Evolutionary conservation across 2,888 invertebrate species (phyloP).

Genomic region (Xestia c-nigrum): DNA sequence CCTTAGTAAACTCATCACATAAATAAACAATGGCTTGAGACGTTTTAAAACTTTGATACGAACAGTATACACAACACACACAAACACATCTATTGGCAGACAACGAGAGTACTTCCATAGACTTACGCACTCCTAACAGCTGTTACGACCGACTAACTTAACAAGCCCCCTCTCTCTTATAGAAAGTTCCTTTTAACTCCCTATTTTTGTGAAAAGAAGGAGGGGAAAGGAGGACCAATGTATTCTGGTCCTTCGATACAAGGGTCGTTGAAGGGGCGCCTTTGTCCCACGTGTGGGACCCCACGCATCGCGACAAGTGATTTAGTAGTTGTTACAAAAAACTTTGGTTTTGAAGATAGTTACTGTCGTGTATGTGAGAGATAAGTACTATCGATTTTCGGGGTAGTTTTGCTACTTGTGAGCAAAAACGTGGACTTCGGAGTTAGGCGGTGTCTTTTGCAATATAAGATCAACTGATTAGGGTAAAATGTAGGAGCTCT

Average conservation of each 20-base stretch:
- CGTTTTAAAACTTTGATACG: slow-evolving; percentile 69
- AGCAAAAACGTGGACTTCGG: slow-evolving; percentile 8
- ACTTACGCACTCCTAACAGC: slow-evolving; percentile 80
- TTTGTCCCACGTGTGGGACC: slow-evolving; percentile 86
- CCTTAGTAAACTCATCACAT: slow-evolving; percentile 57
- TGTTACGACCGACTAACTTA: slow-evolving; percentile 75
- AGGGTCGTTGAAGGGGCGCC: slow-evolving; percentile 77
- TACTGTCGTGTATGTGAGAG: slow-evolving; percentile 52
- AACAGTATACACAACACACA: slow-evolving; percentile 55
- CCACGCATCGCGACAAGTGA: slow-evolving; percentile 88
- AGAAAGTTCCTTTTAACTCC: slow-evolving; percentile 36
- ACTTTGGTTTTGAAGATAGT: slow-evolving; percentile 67
- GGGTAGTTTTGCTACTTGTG: slow-evolving; percentile 43
- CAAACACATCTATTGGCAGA: slow-evolving; percentile 75
- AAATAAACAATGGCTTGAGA: slow-evolving; percentile 66
- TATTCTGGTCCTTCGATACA: slow-evolving; percentile 66
- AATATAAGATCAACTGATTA: neutral
- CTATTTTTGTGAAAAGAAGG: slow-evolving; percentile 38
- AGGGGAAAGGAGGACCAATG: slow-evolving; percentile 65
- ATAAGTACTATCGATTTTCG: slow-evolving; percentile 64
- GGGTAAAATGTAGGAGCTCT: neutral
- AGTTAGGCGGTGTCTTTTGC: neutral
- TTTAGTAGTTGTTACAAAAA: slow-evolving; percentile 84
- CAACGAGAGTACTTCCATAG: slow-evolving; percentile 83
- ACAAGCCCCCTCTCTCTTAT: slow-evolving; percentile 64